Percentiles rank a stretch among this genome's conserved stretches.
These are phyloP conservation scores for Incurvaria masculella DNA, from an alignment of 2,888 invertebrate genomes.

Conservation along the genomic window DNA sequence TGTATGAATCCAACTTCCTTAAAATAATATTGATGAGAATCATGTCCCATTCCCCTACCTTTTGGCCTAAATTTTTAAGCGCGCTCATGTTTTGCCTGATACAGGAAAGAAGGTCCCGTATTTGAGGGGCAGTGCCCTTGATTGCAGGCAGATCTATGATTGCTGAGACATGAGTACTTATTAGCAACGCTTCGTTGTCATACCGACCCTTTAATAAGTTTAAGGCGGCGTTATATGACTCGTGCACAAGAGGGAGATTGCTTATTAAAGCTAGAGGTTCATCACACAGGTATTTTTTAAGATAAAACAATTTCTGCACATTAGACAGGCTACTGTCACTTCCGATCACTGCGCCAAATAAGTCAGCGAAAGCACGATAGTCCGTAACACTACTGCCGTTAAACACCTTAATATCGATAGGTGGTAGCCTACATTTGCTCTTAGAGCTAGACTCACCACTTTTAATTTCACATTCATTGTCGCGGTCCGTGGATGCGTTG, in stretches of 20 bases:
- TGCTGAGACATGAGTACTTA: slow-evolving; percentile 7
- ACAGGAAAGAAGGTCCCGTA: neutral
- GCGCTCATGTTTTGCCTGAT: neutral
- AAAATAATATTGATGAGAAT: neutral
- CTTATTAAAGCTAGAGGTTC: slow-evolving; percentile 13
- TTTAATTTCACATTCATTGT: no score
- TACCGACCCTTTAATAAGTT: slow-evolving; percentile 10
- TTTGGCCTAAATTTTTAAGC: neutral
- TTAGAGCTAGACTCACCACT: no score
- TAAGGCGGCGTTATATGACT: slow-evolving; percentile 9
- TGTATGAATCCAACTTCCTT: neutral
- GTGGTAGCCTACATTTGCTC: no score
- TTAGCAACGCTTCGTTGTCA: slow-evolving; percentile 7
- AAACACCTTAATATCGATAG: no score
- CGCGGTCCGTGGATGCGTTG: no score
- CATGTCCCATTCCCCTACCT: neutral
- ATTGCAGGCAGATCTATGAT: slow-evolving; percentile 5
- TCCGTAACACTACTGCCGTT: no score
- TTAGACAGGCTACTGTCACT: no score
- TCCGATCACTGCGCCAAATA: no score
- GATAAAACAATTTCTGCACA: neutral
- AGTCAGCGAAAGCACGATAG: no score
- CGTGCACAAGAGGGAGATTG: slow-evolving; percentile 10
- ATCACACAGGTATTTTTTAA: neutral
- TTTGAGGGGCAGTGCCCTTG: neutral